Evolutionary conservation across 1,140 invertebrate genomes (phyloP).

Genomic region (Melanaphis sacchari): DNA sequence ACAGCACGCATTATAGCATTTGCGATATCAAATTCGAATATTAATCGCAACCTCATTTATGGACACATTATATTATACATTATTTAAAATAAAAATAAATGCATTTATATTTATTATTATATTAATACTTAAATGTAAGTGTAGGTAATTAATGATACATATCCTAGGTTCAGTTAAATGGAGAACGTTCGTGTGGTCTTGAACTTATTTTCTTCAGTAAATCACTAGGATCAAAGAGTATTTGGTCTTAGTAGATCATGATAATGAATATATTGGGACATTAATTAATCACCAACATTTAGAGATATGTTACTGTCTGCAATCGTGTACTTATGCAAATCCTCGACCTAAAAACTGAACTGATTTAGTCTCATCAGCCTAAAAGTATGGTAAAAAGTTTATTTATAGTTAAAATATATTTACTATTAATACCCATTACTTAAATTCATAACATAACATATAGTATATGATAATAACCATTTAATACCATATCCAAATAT

Average conservation of each 20-base stretch:
- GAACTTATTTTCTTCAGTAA: conserved; percentile 65
- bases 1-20: too few species aligned
- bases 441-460: background rate
- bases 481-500: conserved; percentile 71
- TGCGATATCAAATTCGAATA: too few species aligned
- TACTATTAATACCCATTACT: background rate
- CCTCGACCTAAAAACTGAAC: conserved; percentile 64
- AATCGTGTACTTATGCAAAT: conserved; percentile 66
- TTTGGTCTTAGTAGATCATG: conserved; percentile 67
- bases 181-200: conserved; percentile 68
- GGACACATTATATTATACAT: too few species aligned
- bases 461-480: conserved; percentile 64
- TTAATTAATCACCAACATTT: conserved; percentile 69
- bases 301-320: conserved; percentile 69
- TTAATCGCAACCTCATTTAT: too few species aligned
- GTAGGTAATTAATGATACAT: conserved; percentile 72
- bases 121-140: too few species aligned
- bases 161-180: conserved; percentile 80
- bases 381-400: background rate
- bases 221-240: conserved; percentile 68
- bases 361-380: conserved; percentile 62
- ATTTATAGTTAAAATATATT: background rate
- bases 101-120: too few species aligned
- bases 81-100: too few species aligned
- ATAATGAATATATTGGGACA: conserved; percentile 71